These are phyloP conservation scores for Tetramorium alpestre DNA, from an alignment of 1,140 invertebrate species.

Conservation along the genomic window DNA sequence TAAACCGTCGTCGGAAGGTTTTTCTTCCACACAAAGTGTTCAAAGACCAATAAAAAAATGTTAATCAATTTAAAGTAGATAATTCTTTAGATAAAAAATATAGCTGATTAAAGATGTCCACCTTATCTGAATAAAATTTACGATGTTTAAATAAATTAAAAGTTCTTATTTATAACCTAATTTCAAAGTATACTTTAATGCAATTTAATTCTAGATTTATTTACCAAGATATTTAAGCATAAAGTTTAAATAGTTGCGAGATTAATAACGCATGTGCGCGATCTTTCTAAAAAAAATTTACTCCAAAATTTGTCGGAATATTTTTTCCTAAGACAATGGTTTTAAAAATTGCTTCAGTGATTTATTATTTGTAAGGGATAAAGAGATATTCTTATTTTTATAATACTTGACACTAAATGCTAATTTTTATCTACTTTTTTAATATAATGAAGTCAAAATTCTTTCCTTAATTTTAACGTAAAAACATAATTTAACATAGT, in stretches of 20 bases:
- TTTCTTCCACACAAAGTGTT: not conserved
- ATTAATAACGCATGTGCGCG: not conserved
- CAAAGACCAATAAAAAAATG: not conserved
- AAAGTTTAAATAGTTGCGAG: not conserved
- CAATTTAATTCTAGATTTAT: not conserved
- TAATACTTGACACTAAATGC: not conserved
- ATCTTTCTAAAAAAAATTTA: not conserved
- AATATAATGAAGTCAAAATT: not conserved
- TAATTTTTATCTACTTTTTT: not conserved
- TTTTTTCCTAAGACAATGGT: not conserved
- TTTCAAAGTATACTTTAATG: not conserved
- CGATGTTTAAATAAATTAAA: not conserved
- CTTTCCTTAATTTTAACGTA: not conserved
- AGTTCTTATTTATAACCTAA: not conserved
- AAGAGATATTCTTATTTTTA: not conserved
- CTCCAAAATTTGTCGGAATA: not conserved
- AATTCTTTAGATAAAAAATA: not conserved
- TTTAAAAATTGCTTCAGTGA: not conserved
- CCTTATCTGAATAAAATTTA: not conserved
- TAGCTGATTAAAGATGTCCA: not conserved
- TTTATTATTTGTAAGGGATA: too few relatives aligned
- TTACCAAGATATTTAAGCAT: not conserved
- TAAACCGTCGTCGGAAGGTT: not conserved
- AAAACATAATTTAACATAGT: not conserved
- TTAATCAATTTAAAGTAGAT: not conserved